phyloP scores from a whole-genome alignment of 2,888 invertebrate species.

The Cryptus armator region DNA sequence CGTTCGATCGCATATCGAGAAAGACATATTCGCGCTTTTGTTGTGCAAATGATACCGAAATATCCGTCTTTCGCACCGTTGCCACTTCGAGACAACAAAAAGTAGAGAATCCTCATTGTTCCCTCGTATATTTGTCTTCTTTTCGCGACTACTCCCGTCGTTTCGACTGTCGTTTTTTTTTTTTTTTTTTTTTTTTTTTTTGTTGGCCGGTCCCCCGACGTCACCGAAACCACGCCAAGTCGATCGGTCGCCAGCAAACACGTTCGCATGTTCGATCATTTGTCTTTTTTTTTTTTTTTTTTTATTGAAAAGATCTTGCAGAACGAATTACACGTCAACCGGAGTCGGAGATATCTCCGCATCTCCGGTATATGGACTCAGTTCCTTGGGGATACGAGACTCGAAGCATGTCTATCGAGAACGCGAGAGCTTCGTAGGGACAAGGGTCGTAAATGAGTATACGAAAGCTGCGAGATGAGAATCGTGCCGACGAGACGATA shows the following conservation, averaged over 20 bases:
- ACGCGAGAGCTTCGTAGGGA: constrained; percentile 37
- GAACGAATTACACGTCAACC: constrained; percentile 46
- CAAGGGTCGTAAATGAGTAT: constrained; percentile 30
- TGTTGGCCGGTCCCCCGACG: constrained; percentile 15
- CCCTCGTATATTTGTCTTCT: constrained; percentile 26
- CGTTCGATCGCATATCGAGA: too few relatives aligned
- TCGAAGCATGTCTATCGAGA: constrained; percentile 41
- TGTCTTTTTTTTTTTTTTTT: constrained; percentile 21
- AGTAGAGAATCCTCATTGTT: constrained; percentile 45
- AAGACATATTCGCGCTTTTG: too few relatives aligned
- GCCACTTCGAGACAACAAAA: background rate
- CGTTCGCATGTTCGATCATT: constrained; percentile 46
- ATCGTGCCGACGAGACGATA: constrained; percentile 51
- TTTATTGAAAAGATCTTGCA: constrained; percentile 22
- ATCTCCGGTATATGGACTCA: constrained; percentile 34
- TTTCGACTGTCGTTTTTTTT: constrained; percentile 44
- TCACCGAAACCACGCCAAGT: constrained; percentile 36
- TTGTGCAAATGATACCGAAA: background rate
- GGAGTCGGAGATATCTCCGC: constrained; percentile 3
- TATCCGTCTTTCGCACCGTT: background rate
- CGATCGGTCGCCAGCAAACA: constrained; percentile 55
- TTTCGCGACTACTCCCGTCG: background rate
- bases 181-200: constrained; percentile 16
- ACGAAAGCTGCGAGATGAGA: constrained; percentile 39
- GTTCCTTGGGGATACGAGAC: constrained; percentile 28